Evolutionary conservation across 2,888 invertebrate genomes (phyloP), one percentile per base, ranked within the genome.

Genomic region (Epistrophe eligans): DNA sequence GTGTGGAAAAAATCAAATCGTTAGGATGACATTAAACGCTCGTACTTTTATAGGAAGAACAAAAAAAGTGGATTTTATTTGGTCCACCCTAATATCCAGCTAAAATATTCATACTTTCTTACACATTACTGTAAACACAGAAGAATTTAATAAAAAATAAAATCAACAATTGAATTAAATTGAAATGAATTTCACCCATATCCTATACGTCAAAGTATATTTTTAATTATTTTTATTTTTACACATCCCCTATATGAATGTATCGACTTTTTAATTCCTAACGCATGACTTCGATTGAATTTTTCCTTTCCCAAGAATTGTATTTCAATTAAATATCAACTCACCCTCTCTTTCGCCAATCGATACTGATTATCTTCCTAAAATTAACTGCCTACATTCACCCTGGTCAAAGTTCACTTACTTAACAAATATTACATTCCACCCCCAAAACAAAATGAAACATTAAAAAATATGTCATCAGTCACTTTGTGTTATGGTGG

Each of bases 381-480:
- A 77, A 77, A 82, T 82, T 77, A 81, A 77, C 82, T 74, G 82
- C 77, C 82, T 77, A 57, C 77, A 40, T 43, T 71, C 77, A 19
- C 62, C 57, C 70, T 50, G 73, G 77, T 82, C 82, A 82, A 71
- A 82, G 77, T 77, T 85, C 71, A 80, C 64, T 60, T 72, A 72
- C 64, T 60, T 52, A 72, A 73, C 84, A 73, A 72, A 73, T 7
- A 55, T 32, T 19, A 66, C 57, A 40, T 38, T 64, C 50, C 66
- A 24, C n/a, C 38, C 38, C 4, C 6, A 43, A 43, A 58, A 17
- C 58, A 28, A 28, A 8, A 52, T 19, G 40, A 67, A 66, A 66
- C 24, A 73, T n/a, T 15, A 9, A 77, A 17, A 81, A 81, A 77
- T 81, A 82, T 82, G 85, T 82, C 85, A 77, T 82, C 85, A 77